Evolutionary conservation across 2,113 vertebrate species (phyloP).

Genomic region (Burhinus oedicnemus): DNA sequence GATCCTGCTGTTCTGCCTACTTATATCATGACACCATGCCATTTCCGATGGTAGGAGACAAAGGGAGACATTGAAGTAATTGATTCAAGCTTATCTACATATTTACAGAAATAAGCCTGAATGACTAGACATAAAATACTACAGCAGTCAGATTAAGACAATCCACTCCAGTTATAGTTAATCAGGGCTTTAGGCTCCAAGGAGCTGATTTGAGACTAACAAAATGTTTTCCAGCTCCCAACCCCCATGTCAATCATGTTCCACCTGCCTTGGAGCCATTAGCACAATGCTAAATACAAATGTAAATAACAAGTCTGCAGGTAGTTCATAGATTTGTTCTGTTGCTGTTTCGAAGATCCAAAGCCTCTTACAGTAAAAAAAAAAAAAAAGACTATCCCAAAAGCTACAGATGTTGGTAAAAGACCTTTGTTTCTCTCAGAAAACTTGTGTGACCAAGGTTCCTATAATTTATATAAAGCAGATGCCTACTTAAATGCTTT

Average conservation of each 20-base stretch:
- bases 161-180: constrained; percentile 51
- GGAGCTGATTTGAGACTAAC: constrained; percentile 27
- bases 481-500: constrained; percentile 54
- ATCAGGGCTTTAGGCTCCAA: constrained; percentile 47
- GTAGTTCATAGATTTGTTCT: not conserved
- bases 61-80: constrained; percentile 2
- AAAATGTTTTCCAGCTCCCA: constrained; percentile 1
- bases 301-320: not conserved
- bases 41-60: not conserved
- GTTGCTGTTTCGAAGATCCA: not conserved
- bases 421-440: constrained; percentile 26
- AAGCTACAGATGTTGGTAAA: not conserved
- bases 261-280: not conserved
- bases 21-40: not conserved
- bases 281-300: not conserved
- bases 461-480: constrained; percentile 49
- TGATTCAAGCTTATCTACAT: constrained; percentile 51
- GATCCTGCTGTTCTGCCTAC: not conserved
- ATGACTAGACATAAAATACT: constrained; percentile 47
- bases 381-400: not conserved
- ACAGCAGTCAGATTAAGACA: constrained; percentile 50
- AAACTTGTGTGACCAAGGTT: constrained; percentile 25
- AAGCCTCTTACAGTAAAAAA: not conserved
- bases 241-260: not conserved
- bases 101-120: constrained; percentile 59